Percentiles rank a stretch among this genome's conserved stretches.
phyloP scores from a whole-genome alignment of 2,888 invertebrate genomes.

The Nomada goodeniana region DNA sequence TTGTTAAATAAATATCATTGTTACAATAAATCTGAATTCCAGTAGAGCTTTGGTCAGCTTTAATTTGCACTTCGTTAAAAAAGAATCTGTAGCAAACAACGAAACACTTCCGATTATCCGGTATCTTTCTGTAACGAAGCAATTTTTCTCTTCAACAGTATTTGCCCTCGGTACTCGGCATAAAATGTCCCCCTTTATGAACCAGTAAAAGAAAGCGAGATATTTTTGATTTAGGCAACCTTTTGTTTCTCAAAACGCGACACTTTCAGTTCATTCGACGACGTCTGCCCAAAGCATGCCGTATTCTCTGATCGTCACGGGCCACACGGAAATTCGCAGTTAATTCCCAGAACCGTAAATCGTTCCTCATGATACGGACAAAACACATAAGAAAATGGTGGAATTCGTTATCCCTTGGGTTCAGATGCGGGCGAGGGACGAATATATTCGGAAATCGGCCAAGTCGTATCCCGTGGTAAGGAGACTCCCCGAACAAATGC shows the following conservation, averaged over 20 bases:
- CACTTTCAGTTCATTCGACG: constrained; percentile 24
- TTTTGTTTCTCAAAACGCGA: constrained; percentile 22
- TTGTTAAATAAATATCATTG: too few relatives aligned
- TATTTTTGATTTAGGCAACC: background rate
- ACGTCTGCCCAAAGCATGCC: background rate
- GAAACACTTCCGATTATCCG: too few relatives aligned
- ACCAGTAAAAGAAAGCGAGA: too few relatives aligned
- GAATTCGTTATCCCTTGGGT: constrained; percentile 74
- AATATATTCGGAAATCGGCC: constrained; percentile 56
- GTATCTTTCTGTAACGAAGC: too few relatives aligned
- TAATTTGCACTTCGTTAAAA: too few relatives aligned
- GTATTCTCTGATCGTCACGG: background rate
- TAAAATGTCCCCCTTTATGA: too few relatives aligned
- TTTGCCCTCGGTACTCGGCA: too few relatives aligned
- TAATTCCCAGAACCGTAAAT: constrained; percentile 37
- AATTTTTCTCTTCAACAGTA: too few relatives aligned
- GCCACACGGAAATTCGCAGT: constrained; percentile 38
- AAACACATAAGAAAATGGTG: constrained; percentile 58
- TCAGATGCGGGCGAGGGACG: constrained; percentile 65
- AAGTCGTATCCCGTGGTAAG: constrained; percentile 52
- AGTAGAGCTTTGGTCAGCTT: too few relatives aligned
- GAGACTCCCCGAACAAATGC: constrained; percentile 29
- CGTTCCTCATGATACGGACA: constrained; percentile 13
- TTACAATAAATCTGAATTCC: too few relatives aligned
- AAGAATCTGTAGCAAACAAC: too few relatives aligned